Evolutionary conservation across 2,888 invertebrate genomes (phyloP).

Genomic region (Tupiocoris notatus): DNA sequence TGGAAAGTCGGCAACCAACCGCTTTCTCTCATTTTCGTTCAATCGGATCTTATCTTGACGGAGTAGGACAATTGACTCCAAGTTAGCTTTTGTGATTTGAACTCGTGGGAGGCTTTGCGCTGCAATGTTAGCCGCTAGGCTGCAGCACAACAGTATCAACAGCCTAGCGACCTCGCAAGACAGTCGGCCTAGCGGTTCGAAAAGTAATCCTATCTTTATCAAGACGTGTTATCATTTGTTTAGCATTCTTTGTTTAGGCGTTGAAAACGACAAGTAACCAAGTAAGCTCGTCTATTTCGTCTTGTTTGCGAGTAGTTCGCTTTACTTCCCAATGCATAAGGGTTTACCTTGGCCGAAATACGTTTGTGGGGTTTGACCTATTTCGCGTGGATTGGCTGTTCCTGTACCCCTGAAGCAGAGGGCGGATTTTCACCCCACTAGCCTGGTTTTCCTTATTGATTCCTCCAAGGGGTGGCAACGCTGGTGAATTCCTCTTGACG

Average conservation of each 20-base stretch:
- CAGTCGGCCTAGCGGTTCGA: no score
- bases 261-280: background rate
- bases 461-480: background rate
- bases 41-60: no score
- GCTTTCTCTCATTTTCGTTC: no score
- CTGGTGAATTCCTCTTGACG: conserved; percentile 1
- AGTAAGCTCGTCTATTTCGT: background rate
- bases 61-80: no score
- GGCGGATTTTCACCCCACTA: conserved; percentile 32
- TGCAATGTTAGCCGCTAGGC: background rate
- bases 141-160: background rate
- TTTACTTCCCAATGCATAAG: background rate
- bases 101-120: no score
- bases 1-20: no score
- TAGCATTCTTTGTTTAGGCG: background rate
- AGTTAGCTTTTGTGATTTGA: no score
- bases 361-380: conserved; percentile 16
- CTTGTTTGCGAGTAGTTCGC: no score
- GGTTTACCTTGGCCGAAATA: background rate
- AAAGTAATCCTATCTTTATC: background rate
- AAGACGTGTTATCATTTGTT: background rate
- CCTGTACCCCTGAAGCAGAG: background rate
- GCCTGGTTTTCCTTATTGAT: conserved; percentile 37
- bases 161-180: background rate
- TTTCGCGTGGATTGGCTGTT: conserved; percentile 29